Evolutionary conservation across 1,140 invertebrate genomes (phyloP).

Genomic region (Papilio aristodemus): DNA sequence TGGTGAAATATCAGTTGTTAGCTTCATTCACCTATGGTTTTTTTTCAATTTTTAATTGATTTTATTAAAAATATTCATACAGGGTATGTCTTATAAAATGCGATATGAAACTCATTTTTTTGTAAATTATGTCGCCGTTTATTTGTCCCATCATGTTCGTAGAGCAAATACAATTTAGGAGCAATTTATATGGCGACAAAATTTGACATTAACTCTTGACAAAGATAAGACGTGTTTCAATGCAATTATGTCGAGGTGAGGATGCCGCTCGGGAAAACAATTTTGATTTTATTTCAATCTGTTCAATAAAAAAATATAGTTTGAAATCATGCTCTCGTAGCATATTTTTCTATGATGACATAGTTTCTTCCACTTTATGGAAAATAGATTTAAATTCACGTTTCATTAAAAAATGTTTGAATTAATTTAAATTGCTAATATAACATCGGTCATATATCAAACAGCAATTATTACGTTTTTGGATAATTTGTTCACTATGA

Average conservation of each 20-base stretch:
- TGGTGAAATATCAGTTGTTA: neutral
- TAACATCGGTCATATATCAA: neutral
- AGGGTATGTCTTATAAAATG: no score
- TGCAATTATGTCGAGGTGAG: neutral
- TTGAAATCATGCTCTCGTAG: neutral
- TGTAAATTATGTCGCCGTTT: neutral
- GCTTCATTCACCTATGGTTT: neutral
- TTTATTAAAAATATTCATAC: no score
- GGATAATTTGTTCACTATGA: neutral
- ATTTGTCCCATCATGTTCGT: neutral
- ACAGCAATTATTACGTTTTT: neutral
- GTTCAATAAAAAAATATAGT: neutral
- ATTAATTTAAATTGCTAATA: no score
- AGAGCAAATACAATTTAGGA: conserved; percentile 6
- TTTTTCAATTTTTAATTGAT: neutral
- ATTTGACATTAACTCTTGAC: conserved; percentile 6
- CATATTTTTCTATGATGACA: no score
- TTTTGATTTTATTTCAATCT: neutral
- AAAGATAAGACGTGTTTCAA: neutral
- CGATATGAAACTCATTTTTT: neutral
- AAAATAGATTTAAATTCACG: no score
- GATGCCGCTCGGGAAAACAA: neutral
- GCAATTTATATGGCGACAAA: neutral
- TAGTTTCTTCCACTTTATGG: no score
- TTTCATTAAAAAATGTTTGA: no score